phyloP scores from a whole-genome alignment of 2,113 vertebrate species.

The Cygnus buccinator region DNA sequence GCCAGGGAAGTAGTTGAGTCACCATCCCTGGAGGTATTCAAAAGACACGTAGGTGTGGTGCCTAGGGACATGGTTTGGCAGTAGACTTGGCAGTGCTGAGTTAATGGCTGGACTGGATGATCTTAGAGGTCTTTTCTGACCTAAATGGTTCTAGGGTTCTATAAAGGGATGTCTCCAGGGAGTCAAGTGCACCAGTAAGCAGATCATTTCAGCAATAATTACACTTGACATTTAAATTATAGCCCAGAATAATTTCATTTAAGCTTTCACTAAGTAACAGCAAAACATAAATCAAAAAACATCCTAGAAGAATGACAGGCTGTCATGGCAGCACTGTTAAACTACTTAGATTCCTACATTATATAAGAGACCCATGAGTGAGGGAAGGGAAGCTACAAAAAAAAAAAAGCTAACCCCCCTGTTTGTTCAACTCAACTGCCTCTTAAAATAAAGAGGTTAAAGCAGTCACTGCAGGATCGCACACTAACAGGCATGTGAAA shows the following conservation, averaged over 20 bases:
- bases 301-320: neutral
- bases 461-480: neutral
- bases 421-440: neutral
- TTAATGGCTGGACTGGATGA: too few relatives aligned
- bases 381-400: neutral
- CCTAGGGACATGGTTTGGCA: too few relatives aligned
- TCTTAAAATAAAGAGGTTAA: neutral
- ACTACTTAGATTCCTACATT: neutral
- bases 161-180: neutral
- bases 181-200: neutral
- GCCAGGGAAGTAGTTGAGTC: too few relatives aligned
- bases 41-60: too few relatives aligned
- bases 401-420: neutral
- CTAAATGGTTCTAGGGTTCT: too few relatives aligned
- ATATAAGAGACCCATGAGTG: fast-evolving
- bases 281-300: neutral
- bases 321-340: neutral
- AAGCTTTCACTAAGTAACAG: neutral
- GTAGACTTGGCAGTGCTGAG: too few relatives aligned
- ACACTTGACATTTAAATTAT: slow-evolving; percentile 26
- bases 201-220: slow-evolving; percentile 9
- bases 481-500: fast-evolving
- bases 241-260: slow-evolving; percentile 32
- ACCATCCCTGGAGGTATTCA: too few relatives aligned
- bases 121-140: too few relatives aligned